Evolutionary conservation across 2,113 vertebrate species (phyloP), one percentile per base, ranked within the genome.

Genomic region (Mormoops blainvillei): DNA sequence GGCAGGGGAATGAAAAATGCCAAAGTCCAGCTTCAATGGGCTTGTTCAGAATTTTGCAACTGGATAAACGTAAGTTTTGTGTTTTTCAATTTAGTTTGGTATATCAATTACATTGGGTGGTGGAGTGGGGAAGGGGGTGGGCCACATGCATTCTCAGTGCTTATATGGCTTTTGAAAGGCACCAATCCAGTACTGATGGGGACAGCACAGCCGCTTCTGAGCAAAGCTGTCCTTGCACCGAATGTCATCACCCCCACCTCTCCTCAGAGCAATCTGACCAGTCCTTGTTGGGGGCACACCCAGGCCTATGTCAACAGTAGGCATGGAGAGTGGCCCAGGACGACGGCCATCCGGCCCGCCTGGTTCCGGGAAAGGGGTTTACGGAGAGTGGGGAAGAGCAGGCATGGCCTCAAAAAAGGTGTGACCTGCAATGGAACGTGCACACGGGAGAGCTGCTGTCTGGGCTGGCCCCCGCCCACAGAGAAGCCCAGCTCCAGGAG

Each of bases 401-500:
- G 4, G 3, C 19, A 3, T 5, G 18, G 82, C 50, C 67, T 82
- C 31, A 6, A 14, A 2, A 38, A 4, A 38, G 65, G 3, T 12
- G 48, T 4, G 22, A 54, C 9, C 2, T 4, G 12, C 76, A 45
- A 33, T 45, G 41, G 26, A 67, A 54, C 4, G 8, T 4, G 4
- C 8, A 3, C 0, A 0, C 4, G 45, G 43, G n/a, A 33, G 36
- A 54, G n/a, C n/a, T 10, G 0, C 3, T 0, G 8, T 16, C 54
- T 1, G 68, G 33, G n/a, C 45, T 22, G 45, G 10, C 28, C 7
- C 65, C 43, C 7, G n/a, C 36, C 50, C 3, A 4, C 36, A n/a
- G 43, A 28, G 36, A 77, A 54, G 15, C 50, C 45, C 38, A 8
- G 24, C 43, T 36, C 36, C 61, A 10, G 12, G 0, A 22, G 45